Evolutionary conservation across 2,888 invertebrate genomes (phyloP).

Genomic region (Rambutsinella grinnellia): DNA sequence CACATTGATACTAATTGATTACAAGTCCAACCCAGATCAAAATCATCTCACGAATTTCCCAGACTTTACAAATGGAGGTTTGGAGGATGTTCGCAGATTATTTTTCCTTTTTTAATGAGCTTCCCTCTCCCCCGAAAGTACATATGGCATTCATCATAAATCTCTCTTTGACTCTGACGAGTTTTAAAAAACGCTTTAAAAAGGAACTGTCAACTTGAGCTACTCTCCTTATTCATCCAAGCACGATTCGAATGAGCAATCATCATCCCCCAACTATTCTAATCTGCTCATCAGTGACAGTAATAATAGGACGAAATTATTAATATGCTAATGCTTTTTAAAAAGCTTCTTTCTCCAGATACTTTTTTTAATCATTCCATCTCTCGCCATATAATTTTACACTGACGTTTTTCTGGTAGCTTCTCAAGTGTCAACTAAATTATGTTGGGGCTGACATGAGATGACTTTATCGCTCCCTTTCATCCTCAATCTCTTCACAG

Average conservation of each 20-base stretch:
- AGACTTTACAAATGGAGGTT: not conserved
- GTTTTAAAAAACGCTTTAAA: slow-evolving; percentile 40
- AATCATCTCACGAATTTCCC: not conserved
- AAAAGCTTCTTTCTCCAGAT: no score
- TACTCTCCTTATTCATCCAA: not conserved
- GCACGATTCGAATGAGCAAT: not conserved
- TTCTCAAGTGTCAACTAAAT: slow-evolving; percentile 47
- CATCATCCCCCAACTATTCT: slow-evolving; percentile 2
- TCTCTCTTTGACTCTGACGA: slow-evolving; percentile 36
- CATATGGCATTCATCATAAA: slow-evolving; percentile 52
- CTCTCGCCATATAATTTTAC: slow-evolving; percentile 34
- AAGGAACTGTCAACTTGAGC: slow-evolving; percentile 46
- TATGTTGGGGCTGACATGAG: slow-evolving; percentile 45
- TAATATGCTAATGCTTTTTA: not conserved
- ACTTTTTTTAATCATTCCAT: slow-evolving; percentile 28
- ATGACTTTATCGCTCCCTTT: slow-evolving; percentile 48
- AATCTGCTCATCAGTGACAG: slow-evolving; percentile 17
- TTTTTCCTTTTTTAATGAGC: slow-evolving; percentile 6
- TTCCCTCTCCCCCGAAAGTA: not conserved
- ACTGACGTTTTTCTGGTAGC: slow-evolving; percentile 45
- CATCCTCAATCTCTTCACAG: slow-evolving; percentile 21
- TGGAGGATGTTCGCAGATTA: slow-evolving; percentile 10
- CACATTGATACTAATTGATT: not conserved
- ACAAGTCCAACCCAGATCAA: not conserved
- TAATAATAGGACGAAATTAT: slow-evolving; percentile 1